Percentiles rank a stretch among this genome's conserved stretches.
Evolutionary conservation across 2,797 vertebrate genomes (phyloP).

Genomic region (Poeciliopsis paucimaculata): DNA sequence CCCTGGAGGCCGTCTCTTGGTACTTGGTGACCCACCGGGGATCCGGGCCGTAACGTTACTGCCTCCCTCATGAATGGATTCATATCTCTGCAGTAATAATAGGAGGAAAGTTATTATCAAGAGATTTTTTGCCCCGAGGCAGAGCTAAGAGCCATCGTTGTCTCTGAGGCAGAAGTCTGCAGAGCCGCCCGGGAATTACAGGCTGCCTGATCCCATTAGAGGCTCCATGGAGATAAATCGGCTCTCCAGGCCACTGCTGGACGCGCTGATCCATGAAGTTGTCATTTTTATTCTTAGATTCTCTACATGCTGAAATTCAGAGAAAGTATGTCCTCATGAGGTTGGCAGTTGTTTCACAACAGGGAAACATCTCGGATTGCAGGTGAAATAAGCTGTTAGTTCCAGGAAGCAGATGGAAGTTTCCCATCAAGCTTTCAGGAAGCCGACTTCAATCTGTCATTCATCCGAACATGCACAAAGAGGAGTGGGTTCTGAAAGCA

Average conservation of each 20-base stretch:
- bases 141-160: neutral
- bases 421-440: neutral
- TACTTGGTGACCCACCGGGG: neutral
- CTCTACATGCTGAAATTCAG: neutral
- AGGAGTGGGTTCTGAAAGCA: neutral
- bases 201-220: constrained; percentile 33
- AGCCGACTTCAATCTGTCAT: neutral
- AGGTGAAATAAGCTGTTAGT: neutral
- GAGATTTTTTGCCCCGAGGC: neutral
- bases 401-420: neutral
- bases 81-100: neutral
- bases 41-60: neutral
- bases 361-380: neutral
- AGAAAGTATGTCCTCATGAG: neutral
- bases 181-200: constrained; percentile 18
- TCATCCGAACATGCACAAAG: neutral
- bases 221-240: neutral
- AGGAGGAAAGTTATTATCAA: neutral
- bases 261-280: neutral
- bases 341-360: neutral
- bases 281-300: neutral
- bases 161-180: neutral
- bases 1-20: neutral
- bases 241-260: neutral
- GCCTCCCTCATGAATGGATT: neutral